Percentiles rank a stretch among this genome's conserved stretches.
Evolutionary conservation across 2,888 invertebrate species (phyloP).

Genomic region (Rotaria sp.): DNA sequence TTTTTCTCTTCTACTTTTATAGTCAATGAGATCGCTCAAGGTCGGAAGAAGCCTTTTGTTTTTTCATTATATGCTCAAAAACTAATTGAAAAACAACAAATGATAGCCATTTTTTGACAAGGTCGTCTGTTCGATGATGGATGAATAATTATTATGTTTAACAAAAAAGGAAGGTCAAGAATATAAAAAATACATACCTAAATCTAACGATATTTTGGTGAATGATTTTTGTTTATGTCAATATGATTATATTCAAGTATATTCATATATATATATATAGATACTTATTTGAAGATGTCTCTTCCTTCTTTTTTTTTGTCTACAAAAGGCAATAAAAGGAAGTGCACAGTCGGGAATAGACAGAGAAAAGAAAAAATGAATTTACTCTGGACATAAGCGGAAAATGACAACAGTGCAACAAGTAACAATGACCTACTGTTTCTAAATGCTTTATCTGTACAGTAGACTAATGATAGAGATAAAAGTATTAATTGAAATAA

Average conservation of each 20-base stretch:
- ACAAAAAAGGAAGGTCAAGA: background rate
- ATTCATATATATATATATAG: background rate
- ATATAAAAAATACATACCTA: background rate
- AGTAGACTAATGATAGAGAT: background rate
- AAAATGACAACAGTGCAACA: background rate
- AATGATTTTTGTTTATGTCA: background rate
- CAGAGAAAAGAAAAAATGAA: background rate
- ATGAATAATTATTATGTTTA: background rate
- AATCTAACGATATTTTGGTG: background rate
- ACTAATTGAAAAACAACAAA: background rate
- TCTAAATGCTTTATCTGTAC: background rate
- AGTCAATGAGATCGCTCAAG: background rate
- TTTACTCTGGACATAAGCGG: background rate
- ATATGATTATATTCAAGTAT: background rate
- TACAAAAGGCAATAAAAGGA: background rate
- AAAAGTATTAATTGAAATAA: background rate
- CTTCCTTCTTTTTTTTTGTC: background rate
- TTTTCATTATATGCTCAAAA: background rate
- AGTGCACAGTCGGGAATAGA: background rate
- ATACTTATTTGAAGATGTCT: background rate
- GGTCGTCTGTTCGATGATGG: background rate
- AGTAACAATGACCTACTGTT: background rate
- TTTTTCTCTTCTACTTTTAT: background rate
- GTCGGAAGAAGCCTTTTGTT: conserved; percentile 5
- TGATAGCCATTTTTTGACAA: background rate